A percentile compares a stretch with the other conserved stretches of the same genome.
phyloP scores from a whole-genome alignment of 1,140 invertebrate genomes.

The Euura saliciscinereae region DNA sequence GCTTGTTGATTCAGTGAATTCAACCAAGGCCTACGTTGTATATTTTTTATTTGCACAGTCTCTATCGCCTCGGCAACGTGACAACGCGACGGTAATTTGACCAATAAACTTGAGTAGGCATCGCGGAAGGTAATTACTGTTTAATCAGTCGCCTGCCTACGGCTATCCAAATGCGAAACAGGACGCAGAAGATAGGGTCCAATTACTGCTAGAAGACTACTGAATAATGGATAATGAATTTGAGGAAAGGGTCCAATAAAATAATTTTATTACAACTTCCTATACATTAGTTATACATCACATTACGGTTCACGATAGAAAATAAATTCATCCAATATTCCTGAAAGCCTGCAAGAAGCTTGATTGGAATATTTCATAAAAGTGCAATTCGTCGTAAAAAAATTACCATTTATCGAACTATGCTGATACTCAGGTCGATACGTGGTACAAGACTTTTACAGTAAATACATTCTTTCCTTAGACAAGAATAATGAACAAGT shows the following conservation, averaged over 20 bases:
- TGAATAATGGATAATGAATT: conserved; percentile 1
- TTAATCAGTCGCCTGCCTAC: background rate
- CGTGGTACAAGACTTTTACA: background rate
- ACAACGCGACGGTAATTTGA: background rate
- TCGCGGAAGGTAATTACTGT: conserved; percentile 3
- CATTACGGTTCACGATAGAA: background rate
- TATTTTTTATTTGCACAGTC: no score
- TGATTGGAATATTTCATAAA: background rate
- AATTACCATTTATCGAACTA: no score
- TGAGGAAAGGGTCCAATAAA: background rate
- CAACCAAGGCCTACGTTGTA: background rate
- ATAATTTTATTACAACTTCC: background rate
- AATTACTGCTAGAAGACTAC: background rate
- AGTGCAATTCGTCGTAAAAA: no score
- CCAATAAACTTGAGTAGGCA: conserved; percentile 2
- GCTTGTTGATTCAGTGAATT: background rate
- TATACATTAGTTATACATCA: conserved; percentile 2
- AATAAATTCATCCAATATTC: background rate
- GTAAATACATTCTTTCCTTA: no score
- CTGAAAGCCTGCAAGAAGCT: background rate
- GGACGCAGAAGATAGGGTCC: background rate
- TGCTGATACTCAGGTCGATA: background rate
- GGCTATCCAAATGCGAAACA: background rate
- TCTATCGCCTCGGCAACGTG: no score
- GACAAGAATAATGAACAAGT: background rate